Conservation (phyloP, 1,140 invertebrate genomes). For the Tetramorium alpestre region DNA sequence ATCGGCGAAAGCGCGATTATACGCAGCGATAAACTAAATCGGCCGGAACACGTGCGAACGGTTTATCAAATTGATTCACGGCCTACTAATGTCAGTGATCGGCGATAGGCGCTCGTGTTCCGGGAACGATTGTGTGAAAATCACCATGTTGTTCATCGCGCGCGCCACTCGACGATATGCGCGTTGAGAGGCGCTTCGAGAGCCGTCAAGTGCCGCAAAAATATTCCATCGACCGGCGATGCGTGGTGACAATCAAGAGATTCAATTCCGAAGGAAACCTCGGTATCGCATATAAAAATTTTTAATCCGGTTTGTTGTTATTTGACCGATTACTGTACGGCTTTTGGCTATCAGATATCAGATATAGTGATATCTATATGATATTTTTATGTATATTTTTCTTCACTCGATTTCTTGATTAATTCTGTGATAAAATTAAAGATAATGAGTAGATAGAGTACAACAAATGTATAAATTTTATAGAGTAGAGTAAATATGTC, state of each 20-base stretch:
- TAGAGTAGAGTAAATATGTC: no score
- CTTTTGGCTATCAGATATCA: neutral
- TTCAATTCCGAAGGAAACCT: neutral
- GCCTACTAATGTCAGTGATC: conserved; percentile 63
- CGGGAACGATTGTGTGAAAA: conserved; percentile 56
- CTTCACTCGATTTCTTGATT: no score
- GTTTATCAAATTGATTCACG: conserved; percentile 65
- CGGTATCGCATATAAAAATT: neutral
- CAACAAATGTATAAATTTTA: no score
- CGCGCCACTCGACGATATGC: conserved; percentile 6
- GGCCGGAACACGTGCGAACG: conserved; percentile 56
- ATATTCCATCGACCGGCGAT: conserved; percentile 26
- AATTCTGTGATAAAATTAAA: no score
- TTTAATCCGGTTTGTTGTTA: neutral
- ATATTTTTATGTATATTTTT: no score
- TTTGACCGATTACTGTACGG: neutral
- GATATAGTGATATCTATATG: no score
- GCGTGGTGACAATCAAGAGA: conserved; percentile 13
- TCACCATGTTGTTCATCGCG: conserved; percentile 53
- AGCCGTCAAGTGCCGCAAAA: conserved; percentile 33
- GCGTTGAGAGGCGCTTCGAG: conserved; percentile 2
- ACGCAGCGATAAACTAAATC: conserved; percentile 61
- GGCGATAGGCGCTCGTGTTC: conserved; percentile 53
- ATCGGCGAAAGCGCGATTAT: conserved; percentile 45
- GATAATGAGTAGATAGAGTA: no score